phyloP scores from a whole-genome alignment of 2,888 invertebrate genomes.

The Crepidodera aurea region DNA sequence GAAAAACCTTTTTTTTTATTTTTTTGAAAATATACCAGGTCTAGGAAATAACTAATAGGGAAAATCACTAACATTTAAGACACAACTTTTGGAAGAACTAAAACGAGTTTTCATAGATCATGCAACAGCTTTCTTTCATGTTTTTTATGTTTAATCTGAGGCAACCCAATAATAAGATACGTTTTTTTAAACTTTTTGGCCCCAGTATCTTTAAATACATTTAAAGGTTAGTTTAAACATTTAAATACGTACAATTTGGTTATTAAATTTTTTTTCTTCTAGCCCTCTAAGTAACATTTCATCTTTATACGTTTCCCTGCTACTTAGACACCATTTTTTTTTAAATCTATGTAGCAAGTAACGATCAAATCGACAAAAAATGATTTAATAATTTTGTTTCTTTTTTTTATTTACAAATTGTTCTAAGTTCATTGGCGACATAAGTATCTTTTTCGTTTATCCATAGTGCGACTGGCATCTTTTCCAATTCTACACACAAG shows the following conservation, averaged over 20 bases:
- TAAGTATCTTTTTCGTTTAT: slow-evolving; percentile 30
- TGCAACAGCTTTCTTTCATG: slow-evolving; percentile 21
- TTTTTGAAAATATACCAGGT: background rate
- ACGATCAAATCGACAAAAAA: background rate
- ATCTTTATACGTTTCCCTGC: slow-evolving; percentile 29
- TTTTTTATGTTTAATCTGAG: slow-evolving; percentile 49
- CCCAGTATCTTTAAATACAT: slow-evolving; percentile 54
- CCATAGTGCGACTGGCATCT: slow-evolving; percentile 31
- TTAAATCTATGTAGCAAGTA: background rate
- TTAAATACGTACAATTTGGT: slow-evolving; percentile 44
- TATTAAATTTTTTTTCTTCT: slow-evolving; percentile 40
- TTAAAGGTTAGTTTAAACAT: slow-evolving; percentile 42
- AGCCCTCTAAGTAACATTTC: slow-evolving; percentile 35
- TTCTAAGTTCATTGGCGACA: slow-evolving; percentile 47
- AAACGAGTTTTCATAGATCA: slow-evolving; percentile 9
- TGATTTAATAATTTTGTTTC: background rate
- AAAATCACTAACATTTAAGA: slow-evolving; percentile 5
- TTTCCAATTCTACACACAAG: slow-evolving; percentile 12
- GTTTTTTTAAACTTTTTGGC: slow-evolving; percentile 56
- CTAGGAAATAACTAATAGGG: background rate
- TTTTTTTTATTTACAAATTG: slow-evolving; percentile 53
- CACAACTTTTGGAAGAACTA: slow-evolving; percentile 13
- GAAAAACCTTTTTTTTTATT: too few relatives aligned
- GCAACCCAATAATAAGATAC: slow-evolving; percentile 57
- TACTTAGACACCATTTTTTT: slow-evolving; percentile 2